phyloP scores from a whole-genome alignment of 2,888 invertebrate genomes.

The Drosophila flavopinicola region DNA sequence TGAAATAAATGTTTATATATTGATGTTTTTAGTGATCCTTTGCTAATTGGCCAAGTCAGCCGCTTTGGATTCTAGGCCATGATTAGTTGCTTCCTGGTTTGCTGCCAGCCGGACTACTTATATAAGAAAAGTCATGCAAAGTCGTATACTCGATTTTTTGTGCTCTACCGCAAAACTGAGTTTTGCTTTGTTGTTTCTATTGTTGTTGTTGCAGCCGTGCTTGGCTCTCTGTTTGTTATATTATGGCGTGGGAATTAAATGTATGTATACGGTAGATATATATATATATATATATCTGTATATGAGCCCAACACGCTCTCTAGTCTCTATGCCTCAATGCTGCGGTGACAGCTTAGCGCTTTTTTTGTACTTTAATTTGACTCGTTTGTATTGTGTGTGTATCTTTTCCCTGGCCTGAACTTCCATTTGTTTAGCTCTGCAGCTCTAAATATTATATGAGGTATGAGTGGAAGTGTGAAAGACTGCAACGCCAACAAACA shows the following conservation, averaged over 20 bases:
- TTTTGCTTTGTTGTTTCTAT: conserved; percentile 15
- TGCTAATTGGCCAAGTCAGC: neutral
- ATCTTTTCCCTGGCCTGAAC: conserved; percentile 11
- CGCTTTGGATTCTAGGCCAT: neutral
- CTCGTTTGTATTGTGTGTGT: conserved; percentile 18
- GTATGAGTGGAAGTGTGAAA: neutral
- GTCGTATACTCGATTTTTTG: neutral
- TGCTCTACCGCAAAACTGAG: neutral
- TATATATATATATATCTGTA: neutral
- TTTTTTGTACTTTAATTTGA: conserved; percentile 22
- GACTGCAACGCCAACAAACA: neutral
- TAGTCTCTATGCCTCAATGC: neutral
- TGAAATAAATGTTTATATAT: no score
- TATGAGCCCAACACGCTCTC: conserved; percentile 19
- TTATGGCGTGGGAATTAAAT: conserved; percentile 58
- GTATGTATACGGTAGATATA: conserved; percentile 8
- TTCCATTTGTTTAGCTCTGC: conserved; percentile 4
- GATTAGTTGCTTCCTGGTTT: conserved; percentile 5
- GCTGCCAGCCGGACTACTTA: conserved; percentile 4
- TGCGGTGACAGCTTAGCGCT: conserved; percentile 38
- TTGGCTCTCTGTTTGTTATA: conserved; percentile 26
- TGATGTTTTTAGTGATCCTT: neutral
- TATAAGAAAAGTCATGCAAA: conserved; percentile 2
- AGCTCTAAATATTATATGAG: neutral
- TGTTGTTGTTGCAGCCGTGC: neutral